A percentile compares a stretch with the other conserved stretches of the same genome.
phyloP scores from a whole-genome alignment of 1,140 invertebrate species.

The Trichonephila inaurata region DNA sequence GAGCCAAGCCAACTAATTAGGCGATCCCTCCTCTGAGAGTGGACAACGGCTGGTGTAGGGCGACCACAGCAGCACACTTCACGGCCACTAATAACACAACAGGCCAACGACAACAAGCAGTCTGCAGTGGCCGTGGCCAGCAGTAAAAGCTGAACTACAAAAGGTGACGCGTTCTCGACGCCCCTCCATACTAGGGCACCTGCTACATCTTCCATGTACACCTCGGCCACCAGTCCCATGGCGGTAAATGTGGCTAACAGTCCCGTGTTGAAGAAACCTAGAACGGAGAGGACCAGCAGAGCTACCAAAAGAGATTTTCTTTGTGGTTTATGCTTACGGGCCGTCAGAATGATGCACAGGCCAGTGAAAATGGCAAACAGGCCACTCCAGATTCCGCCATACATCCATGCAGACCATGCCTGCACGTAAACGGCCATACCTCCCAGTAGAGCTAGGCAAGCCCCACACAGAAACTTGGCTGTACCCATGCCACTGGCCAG shows the following conservation, averaged over 20 bases:
- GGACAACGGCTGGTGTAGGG: constrained; percentile 56
- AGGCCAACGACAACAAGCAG: constrained; percentile 62
- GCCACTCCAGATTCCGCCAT: constrained; percentile 74
- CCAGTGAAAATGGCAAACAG: constrained; percentile 74
- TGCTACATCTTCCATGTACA: constrained; percentile 74
- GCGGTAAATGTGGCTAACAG: constrained; percentile 71
- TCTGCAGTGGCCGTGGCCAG: constrained; percentile 67
- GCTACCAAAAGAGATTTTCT: constrained; percentile 64
- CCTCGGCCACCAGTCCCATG: constrained; percentile 73
- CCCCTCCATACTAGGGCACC: constrained; percentile 64
- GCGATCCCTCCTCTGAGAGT: constrained; percentile 47
- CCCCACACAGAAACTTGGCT: constrained; percentile 70
- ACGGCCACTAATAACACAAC: constrained; percentile 71
- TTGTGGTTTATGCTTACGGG: constrained; percentile 71
- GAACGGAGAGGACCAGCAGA: constrained; percentile 59
- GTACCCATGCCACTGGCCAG: constrained; percentile 68
- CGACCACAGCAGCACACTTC: constrained; percentile 70
- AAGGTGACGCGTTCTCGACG: constrained; percentile 64
- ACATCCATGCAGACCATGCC: constrained; percentile 73
- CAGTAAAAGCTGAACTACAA: constrained; percentile 64
- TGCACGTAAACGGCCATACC: constrained; percentile 73
- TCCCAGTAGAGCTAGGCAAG: constrained; percentile 64
- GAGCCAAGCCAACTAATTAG: constrained; percentile 73
- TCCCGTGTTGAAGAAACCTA: constrained; percentile 73
- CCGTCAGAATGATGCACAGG: constrained; percentile 68